A percentile compares a stretch with the other conserved stretches of the same genome.
Conservation (phyloP, 1,140 invertebrate species). For the Rhopalosiphum padi region DNA sequence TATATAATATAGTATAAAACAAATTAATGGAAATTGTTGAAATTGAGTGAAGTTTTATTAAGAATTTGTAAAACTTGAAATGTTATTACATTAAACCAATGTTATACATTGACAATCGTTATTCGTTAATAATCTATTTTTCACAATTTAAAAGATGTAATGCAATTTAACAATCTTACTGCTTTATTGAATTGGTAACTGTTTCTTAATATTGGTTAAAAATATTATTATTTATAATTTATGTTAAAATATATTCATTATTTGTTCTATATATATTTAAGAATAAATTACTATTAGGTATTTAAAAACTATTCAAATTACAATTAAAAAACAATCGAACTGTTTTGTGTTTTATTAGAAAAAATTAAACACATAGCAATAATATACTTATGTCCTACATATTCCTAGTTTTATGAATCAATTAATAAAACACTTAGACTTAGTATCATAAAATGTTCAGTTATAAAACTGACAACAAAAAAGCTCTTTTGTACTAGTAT, state of each 20-base stretch:
- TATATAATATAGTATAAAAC: too few relatives aligned
- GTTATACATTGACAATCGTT: background rate
- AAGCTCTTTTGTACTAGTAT: background rate
- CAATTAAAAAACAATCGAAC: background rate
- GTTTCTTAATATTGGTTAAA: background rate
- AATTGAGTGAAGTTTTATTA: background rate
- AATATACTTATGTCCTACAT: background rate
- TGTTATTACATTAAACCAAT: too few relatives aligned
- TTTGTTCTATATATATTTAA: background rate
- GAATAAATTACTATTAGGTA: too few relatives aligned
- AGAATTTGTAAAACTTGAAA: too few relatives aligned
- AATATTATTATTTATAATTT: background rate
- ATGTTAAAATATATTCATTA: background rate
- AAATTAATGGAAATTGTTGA: background rate
- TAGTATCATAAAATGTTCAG: background rate
- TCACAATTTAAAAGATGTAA: background rate
- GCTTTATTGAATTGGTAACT: background rate
- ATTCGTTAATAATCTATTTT: background rate
- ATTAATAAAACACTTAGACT: background rate
- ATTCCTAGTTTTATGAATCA: background rate
- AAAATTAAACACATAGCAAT: background rate
- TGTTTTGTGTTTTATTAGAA: background rate
- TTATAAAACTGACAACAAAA: slow-evolving; percentile 8
- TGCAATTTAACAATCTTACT: background rate
- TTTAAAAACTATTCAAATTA: too few relatives aligned